Evolutionary conservation across 2,113 vertebrate species (phyloP).

Genomic region (Alethe castanea): DNA sequence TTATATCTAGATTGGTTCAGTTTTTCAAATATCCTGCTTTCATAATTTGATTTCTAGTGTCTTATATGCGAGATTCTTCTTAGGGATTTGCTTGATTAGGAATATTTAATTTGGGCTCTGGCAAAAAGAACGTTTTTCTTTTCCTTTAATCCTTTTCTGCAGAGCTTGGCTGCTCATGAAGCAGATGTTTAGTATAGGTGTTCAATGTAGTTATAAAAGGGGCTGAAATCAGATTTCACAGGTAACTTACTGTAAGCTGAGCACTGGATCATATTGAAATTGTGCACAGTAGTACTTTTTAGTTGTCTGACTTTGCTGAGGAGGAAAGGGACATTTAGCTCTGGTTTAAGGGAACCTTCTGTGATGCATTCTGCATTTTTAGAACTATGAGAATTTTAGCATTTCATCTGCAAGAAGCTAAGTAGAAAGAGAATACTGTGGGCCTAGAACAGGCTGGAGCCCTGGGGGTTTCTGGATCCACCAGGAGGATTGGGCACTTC

Average conservation of each 20-base stretch:
- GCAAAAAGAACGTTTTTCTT: neutral
- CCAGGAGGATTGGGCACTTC: neutral
- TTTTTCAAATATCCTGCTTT: neutral
- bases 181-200: neutral
- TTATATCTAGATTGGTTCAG: neutral
- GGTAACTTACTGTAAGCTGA: neutral
- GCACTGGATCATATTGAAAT: neutral
- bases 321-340: neutral
- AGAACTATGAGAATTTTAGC: neutral
- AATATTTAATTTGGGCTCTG: neutral
- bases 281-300: neutral
- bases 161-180: neutral
- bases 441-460: neutral
- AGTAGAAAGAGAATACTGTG: neutral
- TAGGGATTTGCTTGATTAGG: neutral
- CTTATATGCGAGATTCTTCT: neutral
- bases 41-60: neutral
- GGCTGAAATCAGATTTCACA: neutral
- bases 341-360: neutral
- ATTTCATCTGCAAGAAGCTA: neutral
- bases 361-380: fast-evolving
- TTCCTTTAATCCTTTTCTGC: neutral
- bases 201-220: neutral
- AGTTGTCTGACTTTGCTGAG: neutral
- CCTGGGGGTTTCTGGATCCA: neutral